phyloP scores from a whole-genome alignment of 1,140 invertebrate genomes.

The Formica exsecta region DNA sequence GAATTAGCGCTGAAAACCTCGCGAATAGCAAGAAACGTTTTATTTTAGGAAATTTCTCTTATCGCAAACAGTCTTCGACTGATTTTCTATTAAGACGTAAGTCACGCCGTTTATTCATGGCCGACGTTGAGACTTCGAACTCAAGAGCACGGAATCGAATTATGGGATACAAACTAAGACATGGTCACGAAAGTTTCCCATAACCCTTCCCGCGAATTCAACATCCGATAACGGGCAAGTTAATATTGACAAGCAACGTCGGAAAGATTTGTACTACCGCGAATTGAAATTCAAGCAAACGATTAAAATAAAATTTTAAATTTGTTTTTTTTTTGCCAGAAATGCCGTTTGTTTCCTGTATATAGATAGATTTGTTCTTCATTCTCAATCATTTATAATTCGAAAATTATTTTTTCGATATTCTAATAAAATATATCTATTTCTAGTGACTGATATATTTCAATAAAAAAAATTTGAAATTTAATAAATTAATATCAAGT shows the following conservation, averaged over 20 bases:
- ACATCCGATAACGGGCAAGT: background rate
- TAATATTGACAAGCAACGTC: background rate
- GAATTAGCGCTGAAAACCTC: background rate
- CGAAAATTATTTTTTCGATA: background rate
- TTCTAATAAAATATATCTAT: background rate
- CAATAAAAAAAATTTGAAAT: background rate
- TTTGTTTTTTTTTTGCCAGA: background rate
- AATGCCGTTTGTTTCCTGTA: background rate
- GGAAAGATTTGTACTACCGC: background rate
- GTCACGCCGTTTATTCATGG: conserved; percentile 18
- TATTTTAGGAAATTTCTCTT: conserved; percentile 17
- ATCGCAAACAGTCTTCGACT: conserved; percentile 17
- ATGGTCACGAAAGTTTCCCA: background rate
- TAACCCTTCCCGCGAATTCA: background rate
- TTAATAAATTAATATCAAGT: background rate
- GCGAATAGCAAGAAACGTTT: conserved; percentile 5
- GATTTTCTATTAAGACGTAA: conserved; percentile 33
- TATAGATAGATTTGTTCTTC: background rate
- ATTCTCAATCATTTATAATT: background rate
- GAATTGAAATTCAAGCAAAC: conserved; percentile 1
- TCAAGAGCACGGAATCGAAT: background rate
- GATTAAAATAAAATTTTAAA: background rate
- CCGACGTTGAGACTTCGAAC: background rate
- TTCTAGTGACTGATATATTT: background rate
- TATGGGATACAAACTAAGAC: conserved; percentile 19